Percentiles rank a stretch among this genome's conserved stretches.
These are phyloP conservation scores for Otus scops DNA, from an alignment of 2,797 vertebrate genomes.

Conservation along the genomic window DNA sequence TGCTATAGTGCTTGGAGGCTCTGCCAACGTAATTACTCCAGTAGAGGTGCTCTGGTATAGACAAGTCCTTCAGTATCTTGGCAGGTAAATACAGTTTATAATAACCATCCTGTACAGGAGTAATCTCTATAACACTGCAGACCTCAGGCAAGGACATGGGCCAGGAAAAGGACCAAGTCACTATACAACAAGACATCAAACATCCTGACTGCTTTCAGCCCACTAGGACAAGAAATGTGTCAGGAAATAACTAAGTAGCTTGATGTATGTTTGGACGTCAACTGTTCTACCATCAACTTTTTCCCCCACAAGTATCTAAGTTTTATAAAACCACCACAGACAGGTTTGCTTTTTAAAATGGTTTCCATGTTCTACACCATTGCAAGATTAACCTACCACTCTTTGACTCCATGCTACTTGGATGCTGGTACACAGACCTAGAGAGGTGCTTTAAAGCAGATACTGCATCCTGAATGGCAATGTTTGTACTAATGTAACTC, in stretches of 20 bases:
- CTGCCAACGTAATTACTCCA: background rate
- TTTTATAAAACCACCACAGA: background rate
- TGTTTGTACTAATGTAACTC: background rate
- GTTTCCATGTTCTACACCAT: background rate
- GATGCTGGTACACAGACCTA: background rate
- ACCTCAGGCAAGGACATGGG: background rate
- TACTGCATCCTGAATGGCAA: background rate
- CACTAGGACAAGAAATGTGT: background rate
- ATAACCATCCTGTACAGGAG: background rate
- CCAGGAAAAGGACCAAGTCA: background rate
- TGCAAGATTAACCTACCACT: background rate
- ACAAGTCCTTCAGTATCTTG: background rate
- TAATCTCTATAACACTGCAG: background rate
- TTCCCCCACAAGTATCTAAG: background rate
- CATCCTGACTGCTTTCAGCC: background rate
- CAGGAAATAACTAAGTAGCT: slow-evolving; percentile 19
- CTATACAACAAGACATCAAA: background rate
- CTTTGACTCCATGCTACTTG: background rate
- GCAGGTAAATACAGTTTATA: background rate
- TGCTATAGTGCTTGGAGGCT: background rate
- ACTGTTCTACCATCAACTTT: background rate
- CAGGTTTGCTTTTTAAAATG: background rate
- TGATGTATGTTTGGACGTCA: background rate
- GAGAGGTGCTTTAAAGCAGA: background rate
- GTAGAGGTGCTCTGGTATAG: background rate